Percentiles rank a stretch among this genome's conserved stretches.
Conservation (phyloP, 2,888 invertebrate species). For the Craniophora ligustri region DNA sequence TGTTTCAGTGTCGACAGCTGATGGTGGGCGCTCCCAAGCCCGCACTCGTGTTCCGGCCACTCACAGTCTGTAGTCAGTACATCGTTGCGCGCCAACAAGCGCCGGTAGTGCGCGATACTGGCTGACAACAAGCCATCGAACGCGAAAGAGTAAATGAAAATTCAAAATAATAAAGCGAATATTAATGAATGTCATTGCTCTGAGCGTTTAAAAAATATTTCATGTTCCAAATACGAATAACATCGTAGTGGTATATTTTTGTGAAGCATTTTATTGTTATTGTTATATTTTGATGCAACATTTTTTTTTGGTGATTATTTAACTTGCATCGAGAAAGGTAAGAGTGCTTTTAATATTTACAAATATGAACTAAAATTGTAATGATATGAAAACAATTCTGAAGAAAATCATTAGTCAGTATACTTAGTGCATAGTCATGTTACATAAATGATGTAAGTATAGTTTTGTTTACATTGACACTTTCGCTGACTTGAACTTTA, state of each 20-base stretch:
- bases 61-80: constrained; percentile 64
- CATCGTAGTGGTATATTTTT: constrained; percentile 64
- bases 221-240: constrained; percentile 47
- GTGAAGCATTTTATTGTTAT: constrained; percentile 57
- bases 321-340: constrained; percentile 57
- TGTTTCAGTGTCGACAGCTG: constrained; percentile 63
- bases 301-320: constrained; percentile 45
- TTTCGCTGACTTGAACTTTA: too few species aligned
- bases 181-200: constrained; percentile 68
- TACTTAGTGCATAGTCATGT: constrained; percentile 34
- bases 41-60: constrained; percentile 46
- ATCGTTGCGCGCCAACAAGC: constrained; percentile 74
- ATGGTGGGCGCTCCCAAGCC: constrained; percentile 54
- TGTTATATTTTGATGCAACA: constrained; percentile 47
- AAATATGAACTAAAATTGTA: background rate
- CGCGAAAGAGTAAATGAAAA: constrained; percentile 67
- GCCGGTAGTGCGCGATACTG: constrained; percentile 67
- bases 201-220: constrained; percentile 58
- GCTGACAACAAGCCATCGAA: constrained; percentile 61
- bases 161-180: constrained; percentile 52
- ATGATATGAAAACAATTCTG: constrained; percentile 1
- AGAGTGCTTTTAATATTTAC: constrained; percentile 45
- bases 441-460: constrained; percentile 12
- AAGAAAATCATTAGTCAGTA: too few species aligned
- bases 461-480: background rate